Conservation (phyloP, 2,113 vertebrate genomes). For the Crotalus horridus region DNA sequence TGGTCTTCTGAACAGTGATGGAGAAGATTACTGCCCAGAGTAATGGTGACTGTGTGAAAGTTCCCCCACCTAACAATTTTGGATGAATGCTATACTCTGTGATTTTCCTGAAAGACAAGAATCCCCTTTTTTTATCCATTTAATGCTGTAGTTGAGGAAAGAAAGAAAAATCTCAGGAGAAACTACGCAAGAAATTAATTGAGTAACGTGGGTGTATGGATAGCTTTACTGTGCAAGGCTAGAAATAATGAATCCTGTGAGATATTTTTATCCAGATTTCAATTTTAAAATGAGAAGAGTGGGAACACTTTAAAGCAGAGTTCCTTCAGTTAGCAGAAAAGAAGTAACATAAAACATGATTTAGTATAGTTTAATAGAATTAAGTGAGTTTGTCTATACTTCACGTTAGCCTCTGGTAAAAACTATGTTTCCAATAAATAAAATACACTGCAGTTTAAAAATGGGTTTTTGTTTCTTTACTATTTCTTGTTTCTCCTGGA, state of each 20-base stretch:
- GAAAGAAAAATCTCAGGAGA: not conserved
- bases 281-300: not conserved
- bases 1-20: not conserved
- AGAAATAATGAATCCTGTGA: conserved; percentile 23
- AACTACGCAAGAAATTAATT: not conserved
- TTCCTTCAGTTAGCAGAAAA: conserved; percentile 18
- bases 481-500: not conserved
- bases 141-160: not conserved
- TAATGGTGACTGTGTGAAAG: not conserved
- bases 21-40: not conserved
- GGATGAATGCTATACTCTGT: not conserved
- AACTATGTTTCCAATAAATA: conserved; percentile 37
- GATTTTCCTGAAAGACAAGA: not conserved
- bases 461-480: not conserved
- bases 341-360: conserved; percentile 7
- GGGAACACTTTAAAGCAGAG: conserved; percentile 22
- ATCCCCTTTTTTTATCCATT: not conserved
- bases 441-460: conserved; percentile 17
- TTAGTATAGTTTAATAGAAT: conserved; percentile 39
- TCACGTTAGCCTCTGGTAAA: conserved; percentile 9
- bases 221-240: conserved; percentile 33
- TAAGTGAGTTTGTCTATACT: conserved; percentile 26
- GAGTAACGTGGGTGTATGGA: not conserved
- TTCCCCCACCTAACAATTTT: not conserved
- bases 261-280: conserved; percentile 4